These are phyloP conservation scores for Blastobasis adustella DNA, from an alignment of 2,888 invertebrate species.

Conservation along the genomic window DNA sequence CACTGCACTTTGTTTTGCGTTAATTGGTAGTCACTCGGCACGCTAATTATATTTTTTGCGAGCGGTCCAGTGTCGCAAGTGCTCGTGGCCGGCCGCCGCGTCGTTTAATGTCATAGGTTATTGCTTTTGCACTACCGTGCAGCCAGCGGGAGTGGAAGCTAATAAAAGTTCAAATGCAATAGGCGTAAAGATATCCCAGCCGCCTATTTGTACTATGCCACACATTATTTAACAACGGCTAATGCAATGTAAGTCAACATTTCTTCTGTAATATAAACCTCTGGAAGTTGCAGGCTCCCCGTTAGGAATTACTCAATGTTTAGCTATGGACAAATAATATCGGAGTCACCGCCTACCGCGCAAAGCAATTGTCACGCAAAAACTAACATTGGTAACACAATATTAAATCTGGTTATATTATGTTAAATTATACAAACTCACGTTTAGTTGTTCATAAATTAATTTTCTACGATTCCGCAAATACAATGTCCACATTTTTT, in stretches of 20 bases:
- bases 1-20: conserved; percentile 29
- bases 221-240: conserved; percentile 15
- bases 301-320: neutral
- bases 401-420: neutral
- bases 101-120: conserved; percentile 38
- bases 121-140: conserved; percentile 27
- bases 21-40: conserved; percentile 24
- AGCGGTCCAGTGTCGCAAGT: conserved; percentile 6
- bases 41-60: conserved; percentile 13
- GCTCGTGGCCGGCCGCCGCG: conserved; percentile 13
- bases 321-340: neutral
- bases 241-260: neutral
- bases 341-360: neutral
- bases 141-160: conserved; percentile 24
- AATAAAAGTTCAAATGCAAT: conserved; percentile 43
- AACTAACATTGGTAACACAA: too few relatives aligned
- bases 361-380: too few relatives aligned
- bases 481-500: conserved; percentile 17
- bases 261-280: neutral
- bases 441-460: neutral
- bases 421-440: neutral
- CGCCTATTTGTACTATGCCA: conserved; percentile 19
- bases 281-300: neutral
- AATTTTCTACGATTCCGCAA: conserved; percentile 3
- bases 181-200: conserved; percentile 38